Evolutionary conservation across 2,797 vertebrate species (phyloP), one percentile per base, ranked within the genome.

Genomic region (Morus bassanus): DNA sequence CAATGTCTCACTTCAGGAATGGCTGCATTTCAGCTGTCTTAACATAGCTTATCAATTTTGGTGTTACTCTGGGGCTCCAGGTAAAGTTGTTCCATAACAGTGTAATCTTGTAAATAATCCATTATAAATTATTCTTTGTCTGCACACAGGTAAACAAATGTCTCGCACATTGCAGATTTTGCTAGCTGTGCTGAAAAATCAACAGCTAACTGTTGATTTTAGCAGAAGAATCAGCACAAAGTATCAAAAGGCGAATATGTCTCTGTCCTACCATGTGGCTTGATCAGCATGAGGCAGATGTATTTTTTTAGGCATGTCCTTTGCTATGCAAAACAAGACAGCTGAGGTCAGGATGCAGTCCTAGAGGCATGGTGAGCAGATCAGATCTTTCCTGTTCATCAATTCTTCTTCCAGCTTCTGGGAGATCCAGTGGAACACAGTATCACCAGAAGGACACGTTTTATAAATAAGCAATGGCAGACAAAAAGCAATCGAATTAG

Each of bases 401-500:
- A 72, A 9, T 70, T 91, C 63, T 77, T 68, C 72, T 91, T 85
- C 74, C 73, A 96, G 77, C 82, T 76, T 93, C 75, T 93, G 61
- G 46, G 79, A 88, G 68, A 93, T 88, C 92, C 75, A 91, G 45
- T 84, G 72, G 61, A 95, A 93, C 76, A 93, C 51, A 86, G 54
- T 54, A 89, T 65, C 65, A 85, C 46, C 93, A 93, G 63, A 81
- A 94, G 75, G 65, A 89, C 35, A 48, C 1, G 57, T 67, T 89
- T 92, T 89, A 88, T 89, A 92, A 75, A 93, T 84, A 93, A 92
- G 73, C 46, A 88, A 60, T 76, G 88, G 50, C 89, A 91, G 69
- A 86, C 57, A 78, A 92, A 94, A 92, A 88, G 48, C 85, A 75
- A 93, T 95, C 91, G 79, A 95, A 95, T 96, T 92, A 96, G 92